Conservation (phyloP, 2,888 invertebrate genomes). For the Acanthopleura granulata region DNA sequence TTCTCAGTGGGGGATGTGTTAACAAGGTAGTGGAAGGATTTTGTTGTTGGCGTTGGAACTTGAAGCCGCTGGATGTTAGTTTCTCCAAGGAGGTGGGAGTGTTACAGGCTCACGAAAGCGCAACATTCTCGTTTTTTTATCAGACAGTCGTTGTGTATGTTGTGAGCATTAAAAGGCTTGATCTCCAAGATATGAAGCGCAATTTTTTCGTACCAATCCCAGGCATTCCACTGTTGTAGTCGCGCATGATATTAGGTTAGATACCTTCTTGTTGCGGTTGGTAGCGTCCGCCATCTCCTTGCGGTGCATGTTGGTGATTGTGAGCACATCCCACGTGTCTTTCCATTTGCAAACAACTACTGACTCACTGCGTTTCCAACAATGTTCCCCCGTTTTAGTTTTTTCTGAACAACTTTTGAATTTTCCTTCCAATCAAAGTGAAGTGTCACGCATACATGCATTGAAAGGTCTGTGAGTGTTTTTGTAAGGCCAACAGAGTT, state of each 20-base stretch:
- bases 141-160: slow-evolving; percentile 24
- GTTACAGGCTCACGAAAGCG: too few species aligned
- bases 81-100: slow-evolving; percentile 21
- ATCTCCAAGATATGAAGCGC: slow-evolving; percentile 26
- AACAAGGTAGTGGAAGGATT: slow-evolving; percentile 20
- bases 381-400: slow-evolving; percentile 28
- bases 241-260: slow-evolving; percentile 23
- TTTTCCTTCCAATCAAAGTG: slow-evolving; percentile 23
- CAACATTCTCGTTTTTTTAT: slow-evolving; percentile 22
- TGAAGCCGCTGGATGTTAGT: neutral
- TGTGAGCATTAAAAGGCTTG: slow-evolving; percentile 23
- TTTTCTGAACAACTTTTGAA: slow-evolving; percentile 26
- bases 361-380: slow-evolving; percentile 24
- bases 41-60: neutral
- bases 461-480: slow-evolving; percentile 15
- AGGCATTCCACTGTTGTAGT: slow-evolving; percentile 30
- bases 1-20: slow-evolving; percentile 16
- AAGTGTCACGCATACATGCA: slow-evolving; percentile 25
- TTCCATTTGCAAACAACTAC: slow-evolving; percentile 28
- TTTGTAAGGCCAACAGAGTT: slow-evolving; percentile 24
- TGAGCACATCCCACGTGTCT: slow-evolving; percentile 28
- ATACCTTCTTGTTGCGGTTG: slow-evolving; percentile 24
- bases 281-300: slow-evolving; percentile 27
- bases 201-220: slow-evolving; percentile 30
- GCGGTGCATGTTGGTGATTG: slow-evolving; percentile 27